These are phyloP conservation scores for Pygoscelis adeliae DNA, from an alignment of 2,113 vertebrate species.

Conservation along the genomic window DNA sequence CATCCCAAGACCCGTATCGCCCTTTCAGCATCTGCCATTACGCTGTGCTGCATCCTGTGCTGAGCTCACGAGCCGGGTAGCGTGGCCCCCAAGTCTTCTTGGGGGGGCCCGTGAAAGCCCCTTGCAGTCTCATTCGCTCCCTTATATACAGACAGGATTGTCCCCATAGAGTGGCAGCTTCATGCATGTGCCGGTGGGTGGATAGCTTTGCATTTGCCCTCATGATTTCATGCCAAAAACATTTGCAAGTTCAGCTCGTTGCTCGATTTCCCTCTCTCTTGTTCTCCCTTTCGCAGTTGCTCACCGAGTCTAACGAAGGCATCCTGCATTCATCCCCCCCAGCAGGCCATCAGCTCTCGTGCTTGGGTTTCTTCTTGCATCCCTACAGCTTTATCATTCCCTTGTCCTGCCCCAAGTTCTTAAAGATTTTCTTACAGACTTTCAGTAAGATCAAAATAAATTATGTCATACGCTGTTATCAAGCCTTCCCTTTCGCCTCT, in stretches of 20 bases:
- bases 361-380: neutral
- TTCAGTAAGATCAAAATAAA: neutral
- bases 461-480: neutral
- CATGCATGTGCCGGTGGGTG: neutral
- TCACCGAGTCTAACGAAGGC: neutral
- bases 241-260: constrained; percentile 26
- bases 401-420: neutral
- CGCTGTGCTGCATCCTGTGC: neutral
- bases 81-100: neutral
- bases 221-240: constrained; percentile 60
- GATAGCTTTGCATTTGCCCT: constrained; percentile 41
- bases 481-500: neutral
- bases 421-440: neutral
- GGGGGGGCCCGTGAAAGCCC: neutral
- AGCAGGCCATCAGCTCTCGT: neutral
- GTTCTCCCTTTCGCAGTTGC: neutral
- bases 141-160: neutral
- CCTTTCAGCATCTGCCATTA: neutral
- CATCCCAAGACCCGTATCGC: neutral
- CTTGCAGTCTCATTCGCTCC: neutral
- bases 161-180: neutral
- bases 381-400: neutral
- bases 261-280: neutral
- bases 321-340: neutral
- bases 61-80: neutral